Evolutionary conservation across 2,888 invertebrate genomes (phyloP).

Genomic region (Ypsolopha sequella): DNA sequence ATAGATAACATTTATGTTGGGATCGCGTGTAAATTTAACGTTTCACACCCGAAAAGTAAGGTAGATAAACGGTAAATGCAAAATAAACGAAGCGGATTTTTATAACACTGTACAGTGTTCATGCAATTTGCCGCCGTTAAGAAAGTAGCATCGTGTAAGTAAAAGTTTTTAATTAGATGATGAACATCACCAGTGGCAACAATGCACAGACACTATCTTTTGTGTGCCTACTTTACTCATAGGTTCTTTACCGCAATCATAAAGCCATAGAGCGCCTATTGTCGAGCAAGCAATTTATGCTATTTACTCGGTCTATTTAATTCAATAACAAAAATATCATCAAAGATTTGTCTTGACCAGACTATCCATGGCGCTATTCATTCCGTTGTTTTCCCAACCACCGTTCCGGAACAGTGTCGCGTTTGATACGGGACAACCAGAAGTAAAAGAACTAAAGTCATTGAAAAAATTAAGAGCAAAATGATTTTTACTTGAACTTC

Average conservation of each 20-base stretch:
- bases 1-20: too few species aligned
- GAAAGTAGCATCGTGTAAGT: not conserved
- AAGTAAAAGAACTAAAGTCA: not conserved
- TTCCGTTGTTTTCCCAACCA: not conserved
- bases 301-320: conserved; percentile 8
- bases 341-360: not conserved
- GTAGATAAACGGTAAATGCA: not conserved
- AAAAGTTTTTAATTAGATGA: not conserved
- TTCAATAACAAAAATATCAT: conserved; percentile 11
- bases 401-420: conserved; percentile 4
- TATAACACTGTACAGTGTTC: not conserved
- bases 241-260: not conserved
- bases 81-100: not conserved
- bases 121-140: not conserved
- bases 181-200: not conserved
- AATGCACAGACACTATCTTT: not conserved
- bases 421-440: not conserved
- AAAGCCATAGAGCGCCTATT: not conserved
- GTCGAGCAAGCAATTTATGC: not conserved
- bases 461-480: not conserved
- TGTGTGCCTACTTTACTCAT: not conserved
- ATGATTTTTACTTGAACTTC: not conserved
- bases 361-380: not conserved
- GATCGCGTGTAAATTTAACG: too few species aligned
- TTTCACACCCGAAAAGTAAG: too few species aligned